Base-by-base conservation (phyloP, 2,888 invertebrate species). In the Eurytoma californica region DNA sequence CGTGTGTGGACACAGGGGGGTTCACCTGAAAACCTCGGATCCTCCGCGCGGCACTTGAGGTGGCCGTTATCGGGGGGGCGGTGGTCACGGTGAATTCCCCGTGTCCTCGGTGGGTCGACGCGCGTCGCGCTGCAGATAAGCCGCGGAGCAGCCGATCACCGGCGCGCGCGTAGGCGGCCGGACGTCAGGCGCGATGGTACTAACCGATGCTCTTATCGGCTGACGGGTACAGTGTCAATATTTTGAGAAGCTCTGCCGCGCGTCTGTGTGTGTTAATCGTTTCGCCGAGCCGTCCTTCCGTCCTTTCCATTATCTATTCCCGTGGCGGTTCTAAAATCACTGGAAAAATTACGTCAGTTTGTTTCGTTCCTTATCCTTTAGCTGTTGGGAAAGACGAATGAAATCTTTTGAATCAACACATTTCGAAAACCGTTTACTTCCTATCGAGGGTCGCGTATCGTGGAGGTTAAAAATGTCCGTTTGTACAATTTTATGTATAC, bases 161-260 rank as follows among this genome's bases (percentile, higher is more conserved):
- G 18, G 12, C 5, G 55, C 53, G 57, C 20, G 53, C 24, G 24
- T 24, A 24, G 24, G 24, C 24, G 24, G 24, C 39, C 60, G 13
- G n/a, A 74, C 67, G 60, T 49, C 60, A 47, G 57, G 30, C 12
- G 20, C 13, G 20, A 24, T n/a, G n/a, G n/a, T 2, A 24, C 75
- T 53, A 16, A 63, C 47, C 7, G 57, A 30, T 63, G 20, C 28
- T 68, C 60, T 76, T 69, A 76, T 75, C 75, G 30, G n/a, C 16
- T 2, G 14, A n/a, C 30, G 3, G 47, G 67, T 24, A 75, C 30
- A 53, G 65, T 72, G 77, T 77, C 77, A 77, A 77, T 77, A 77
- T 72, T 70, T 77, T 77, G 51, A 69, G 69, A 69, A 58, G 63
- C 51, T 16, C 18, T 49, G 47, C 2, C 12, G 58, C 18, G n/a